Evolutionary conservation across 2,888 invertebrate species (phyloP), one percentile per base, ranked within the genome.

Genomic region (Drosophila nr. perissopoda): DNA sequence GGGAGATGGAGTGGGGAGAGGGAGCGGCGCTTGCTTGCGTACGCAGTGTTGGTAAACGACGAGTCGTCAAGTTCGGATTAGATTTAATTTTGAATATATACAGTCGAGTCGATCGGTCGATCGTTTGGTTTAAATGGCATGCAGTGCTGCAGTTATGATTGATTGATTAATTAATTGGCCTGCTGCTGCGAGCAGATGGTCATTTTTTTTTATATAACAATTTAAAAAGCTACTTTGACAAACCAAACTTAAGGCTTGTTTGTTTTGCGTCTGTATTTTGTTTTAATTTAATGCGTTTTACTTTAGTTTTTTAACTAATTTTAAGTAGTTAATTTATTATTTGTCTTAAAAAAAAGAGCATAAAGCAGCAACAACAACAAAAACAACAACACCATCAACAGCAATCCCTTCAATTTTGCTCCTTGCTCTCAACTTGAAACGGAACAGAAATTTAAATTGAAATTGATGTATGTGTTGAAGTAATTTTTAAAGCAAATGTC

Each of bases 291-390:
- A 76, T 74, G 68, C 70, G 72, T 83, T 76, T 83, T 78, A 82
- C 68, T 81, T 82, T 82, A 82, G 79, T 77, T 89, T 80, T 81
- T 91, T 90, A 86, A 86, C 89, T 91, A 91, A 90, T 91, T 89
- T 89, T 91, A 91, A 91, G 91, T 91, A 91, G 91, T 88, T 91
- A 91, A 91, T 89, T 91, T 91, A 91, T 91, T 91, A 75, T 82
- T 88, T 89, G 79, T 83, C 71, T 73, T 72, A 70, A 36, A 33
- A 11, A 49, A 76, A 66, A 58, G 46, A 63, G 58, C 56, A 40
- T 49, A 67, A 64, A 54, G 67, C 66, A 62, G 69, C 52, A 60
- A 54, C 56, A 58, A 57, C 53, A 62, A 54, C 61, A 62, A 48
- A 27, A 63, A 29, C 18, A 49, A 16, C 27, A 51, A 51, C 51